phyloP scores from a whole-genome alignment of 1,140 invertebrate species.

The Caenorhabditis tropicalis region DNA sequence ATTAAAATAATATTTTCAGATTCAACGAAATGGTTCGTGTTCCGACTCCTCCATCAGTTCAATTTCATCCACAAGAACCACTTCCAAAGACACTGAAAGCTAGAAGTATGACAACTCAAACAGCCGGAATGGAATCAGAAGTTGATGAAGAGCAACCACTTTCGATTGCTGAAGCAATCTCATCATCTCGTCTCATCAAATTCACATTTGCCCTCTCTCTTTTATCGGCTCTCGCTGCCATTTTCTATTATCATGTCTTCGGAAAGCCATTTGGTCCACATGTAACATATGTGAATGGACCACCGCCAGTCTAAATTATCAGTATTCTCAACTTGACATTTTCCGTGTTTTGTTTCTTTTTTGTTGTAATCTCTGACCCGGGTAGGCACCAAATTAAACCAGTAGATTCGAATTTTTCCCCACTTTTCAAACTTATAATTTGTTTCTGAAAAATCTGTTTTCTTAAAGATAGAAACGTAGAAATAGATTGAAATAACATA shows the following conservation, averaged over 20 bases:
- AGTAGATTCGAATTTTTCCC: slow-evolving; percentile 3
- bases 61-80: slow-evolving; percentile 45
- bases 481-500: neutral
- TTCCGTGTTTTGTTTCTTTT: neutral
- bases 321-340: slow-evolving; percentile 16
- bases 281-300: slow-evolving; percentile 57
- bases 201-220: slow-evolving; percentile 54
- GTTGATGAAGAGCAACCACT: slow-evolving; percentile 10
- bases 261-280: slow-evolving; percentile 57
- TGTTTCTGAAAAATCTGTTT: too few species aligned
- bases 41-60: slow-evolving; percentile 35
- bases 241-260: slow-evolving; percentile 47
- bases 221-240: slow-evolving; percentile 47
- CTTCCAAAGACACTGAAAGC: neutral
- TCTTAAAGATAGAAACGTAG: neutral
- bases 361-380: slow-evolving; percentile 40
- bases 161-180: slow-evolving; percentile 1
- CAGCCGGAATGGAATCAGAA: slow-evolving; percentile 12
- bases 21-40: slow-evolving; percentile 49
- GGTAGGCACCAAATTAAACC: slow-evolving; percentile 38
- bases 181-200: slow-evolving; percentile 46
- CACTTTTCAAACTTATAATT: neutral
- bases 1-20: neutral
- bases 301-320: slow-evolving; percentile 57
- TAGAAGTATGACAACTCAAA: slow-evolving; percentile 26